Percentiles rank a stretch among this genome's conserved stretches.
phyloP scores from a whole-genome alignment of 2,888 invertebrate species.

The Hydropsyche betteni region DNA sequence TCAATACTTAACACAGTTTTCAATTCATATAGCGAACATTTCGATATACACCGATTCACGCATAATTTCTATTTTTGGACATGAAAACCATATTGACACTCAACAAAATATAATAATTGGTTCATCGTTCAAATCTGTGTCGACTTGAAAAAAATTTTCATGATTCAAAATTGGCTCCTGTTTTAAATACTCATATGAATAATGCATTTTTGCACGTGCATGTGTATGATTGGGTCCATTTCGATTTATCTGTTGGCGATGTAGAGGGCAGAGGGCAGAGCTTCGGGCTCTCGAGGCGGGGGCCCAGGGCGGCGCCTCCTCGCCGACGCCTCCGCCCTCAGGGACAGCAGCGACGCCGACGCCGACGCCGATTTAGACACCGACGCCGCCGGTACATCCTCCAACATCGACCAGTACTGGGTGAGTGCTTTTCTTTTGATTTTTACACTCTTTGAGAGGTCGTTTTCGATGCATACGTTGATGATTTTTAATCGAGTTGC shows the following conservation, averaged over 20 bases:
- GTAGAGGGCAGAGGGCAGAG: slow-evolving; percentile 30
- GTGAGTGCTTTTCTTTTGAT: slow-evolving; percentile 17
- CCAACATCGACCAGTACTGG: slow-evolving; percentile 45
- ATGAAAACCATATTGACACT: no score
- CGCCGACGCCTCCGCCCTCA: slow-evolving; percentile 10
- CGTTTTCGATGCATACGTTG: no score
- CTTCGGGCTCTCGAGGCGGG: not conserved
- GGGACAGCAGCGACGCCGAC: slow-evolving; percentile 35
- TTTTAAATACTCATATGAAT: not conserved
- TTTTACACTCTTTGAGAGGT: no score
- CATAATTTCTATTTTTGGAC: no score
- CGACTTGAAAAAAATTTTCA: no score
- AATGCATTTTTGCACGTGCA: slow-evolving; percentile 16
- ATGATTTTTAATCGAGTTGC: no score
- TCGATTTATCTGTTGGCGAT: not conserved
- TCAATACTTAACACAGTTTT: no score
- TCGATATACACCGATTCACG: no score
- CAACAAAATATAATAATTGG: no score
- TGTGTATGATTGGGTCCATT: slow-evolving; percentile 14
- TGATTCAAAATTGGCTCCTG: no score
- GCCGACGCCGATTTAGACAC: slow-evolving; percentile 30
- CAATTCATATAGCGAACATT: no score
- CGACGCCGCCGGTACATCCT: slow-evolving; percentile 36
- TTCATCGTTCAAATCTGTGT: no score
- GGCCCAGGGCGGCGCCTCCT: slow-evolving; percentile 29